Conservation (phyloP, 2,888 invertebrate genomes). For the Pristionchus mayeri region DNA sequence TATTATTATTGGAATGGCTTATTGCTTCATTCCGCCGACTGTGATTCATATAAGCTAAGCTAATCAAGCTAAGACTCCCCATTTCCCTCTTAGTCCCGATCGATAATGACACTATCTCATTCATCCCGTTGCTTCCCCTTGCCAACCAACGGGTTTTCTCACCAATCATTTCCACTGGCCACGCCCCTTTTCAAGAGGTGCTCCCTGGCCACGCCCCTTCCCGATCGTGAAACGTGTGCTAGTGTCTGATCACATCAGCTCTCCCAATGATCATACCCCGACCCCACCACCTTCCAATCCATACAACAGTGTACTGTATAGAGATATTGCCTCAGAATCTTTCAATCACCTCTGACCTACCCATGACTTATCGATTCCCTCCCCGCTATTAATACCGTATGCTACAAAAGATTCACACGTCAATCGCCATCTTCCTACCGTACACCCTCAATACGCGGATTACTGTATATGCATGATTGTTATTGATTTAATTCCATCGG, state of each 20-base stretch:
- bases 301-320: conserved; percentile 36
- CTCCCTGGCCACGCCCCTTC: conserved; percentile 13
- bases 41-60: conserved; percentile 32
- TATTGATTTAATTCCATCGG: background rate
- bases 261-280: conserved; percentile 19
- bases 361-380: conserved; percentile 38
- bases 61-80: conserved; percentile 24
- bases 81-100: background rate
- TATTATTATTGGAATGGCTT: conserved; percentile 26
- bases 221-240: conserved; percentile 45
- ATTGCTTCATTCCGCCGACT: background rate
- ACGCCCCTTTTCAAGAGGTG: conserved; percentile 28
- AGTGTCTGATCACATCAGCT: conserved; percentile 45
- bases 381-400: conserved; percentile 33
- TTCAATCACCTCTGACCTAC: conserved; percentile 34
- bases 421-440: conserved; percentile 18
- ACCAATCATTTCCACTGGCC: conserved; percentile 13
- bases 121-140: conserved; percentile 39
- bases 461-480: conserved; percentile 38
- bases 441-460: conserved; percentile 15
- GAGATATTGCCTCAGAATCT: background rate
- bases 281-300: conserved; percentile 1
- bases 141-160: conserved; percentile 34
- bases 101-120: conserved; percentile 4
- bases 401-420: conserved; percentile 30